Evolutionary conservation across 1,140 invertebrate species (phyloP), one percentile per base, ranked within the genome.

Genomic region (Chrysoperla carnea): DNA sequence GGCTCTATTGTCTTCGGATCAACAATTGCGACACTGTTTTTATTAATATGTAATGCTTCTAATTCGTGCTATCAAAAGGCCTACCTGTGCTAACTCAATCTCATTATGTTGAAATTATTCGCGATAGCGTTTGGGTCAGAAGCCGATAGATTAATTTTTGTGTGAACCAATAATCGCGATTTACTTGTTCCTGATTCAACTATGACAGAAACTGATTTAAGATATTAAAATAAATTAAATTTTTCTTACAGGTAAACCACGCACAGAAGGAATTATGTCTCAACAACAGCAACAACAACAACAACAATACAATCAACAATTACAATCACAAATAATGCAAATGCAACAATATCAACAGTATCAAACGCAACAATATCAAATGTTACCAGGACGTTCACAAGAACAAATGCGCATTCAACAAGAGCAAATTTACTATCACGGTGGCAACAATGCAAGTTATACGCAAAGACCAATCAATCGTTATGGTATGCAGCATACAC

Each of bases 241-340:
- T 23, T 23, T 23, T 5, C 2, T 23, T 23, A 5, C 17, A 48
- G 69, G 70, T 6, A 68, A 73, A 50, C 69, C 72, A 8, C 60
- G 69, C 46, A 64, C 63, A 5, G 17, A 23, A 23, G 17, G 17
- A 23, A 23, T 23, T 23, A 23, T 61, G 46, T 70, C 66, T 53
- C 71, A 76, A 48, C 69, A 73, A 41, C 71, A 75, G 41, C 59
- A 48, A 37, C 49, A 44, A 14, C 50, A 51, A 33, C 48, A 41
- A 36, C 44, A 13, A 17, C 50, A 50, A 39, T 50, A 44, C 41
- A 47, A 42, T 49, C 54, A 49, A 50, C 50, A 17, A 45, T 50
- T 14, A 36, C 53, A 52, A 28, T 38, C 36, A 36, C 62, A 64
- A 37, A 23, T 23, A 23, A 43, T 43, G 36, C 56, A 56, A 35